These are phyloP conservation scores for Fragariocoptes setiger DNA, from an alignment of 1,140 invertebrate species.

Conservation along the genomic window DNA sequence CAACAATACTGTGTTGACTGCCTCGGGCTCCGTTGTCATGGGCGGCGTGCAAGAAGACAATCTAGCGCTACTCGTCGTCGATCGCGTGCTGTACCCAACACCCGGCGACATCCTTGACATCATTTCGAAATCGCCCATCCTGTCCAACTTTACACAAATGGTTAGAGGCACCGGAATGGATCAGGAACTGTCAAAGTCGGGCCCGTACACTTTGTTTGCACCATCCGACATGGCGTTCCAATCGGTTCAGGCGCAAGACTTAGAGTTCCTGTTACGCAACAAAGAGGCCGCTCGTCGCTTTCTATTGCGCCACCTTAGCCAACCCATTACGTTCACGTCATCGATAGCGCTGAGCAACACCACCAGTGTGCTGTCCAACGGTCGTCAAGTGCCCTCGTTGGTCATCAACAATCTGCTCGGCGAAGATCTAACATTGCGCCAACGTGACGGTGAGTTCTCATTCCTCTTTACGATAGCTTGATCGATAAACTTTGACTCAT, in stretches of 20 bases:
- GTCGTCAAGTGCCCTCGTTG: not conserved
- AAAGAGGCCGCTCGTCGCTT: not conserved
- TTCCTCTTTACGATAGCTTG: too few relatives aligned
- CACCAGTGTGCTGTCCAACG: too few relatives aligned
- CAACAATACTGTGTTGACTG: constrained; percentile 12
- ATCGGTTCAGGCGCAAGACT: constrained; percentile 10
- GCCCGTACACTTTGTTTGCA: constrained; percentile 15
- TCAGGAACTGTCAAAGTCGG: constrained; percentile 9
- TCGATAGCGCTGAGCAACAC: not conserved
- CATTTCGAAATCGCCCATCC: constrained; percentile 12
- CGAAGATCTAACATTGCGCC: not conserved
- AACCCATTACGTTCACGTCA: constrained; percentile 1
- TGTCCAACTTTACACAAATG: constrained; percentile 10
- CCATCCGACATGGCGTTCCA: constrained; percentile 16
- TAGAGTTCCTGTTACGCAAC: not conserved
- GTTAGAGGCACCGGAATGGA: constrained; percentile 10
- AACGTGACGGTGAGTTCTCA: too few relatives aligned
- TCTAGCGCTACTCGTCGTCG: constrained; percentile 16
- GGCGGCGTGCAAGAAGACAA: constrained; percentile 14
- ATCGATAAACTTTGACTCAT: too few relatives aligned
- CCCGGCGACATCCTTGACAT: constrained; percentile 14
- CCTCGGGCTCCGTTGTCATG: constrained; percentile 14
- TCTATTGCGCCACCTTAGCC: constrained; percentile 3
- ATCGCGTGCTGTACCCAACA: constrained; percentile 17
- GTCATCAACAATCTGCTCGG: not conserved